A percentile compares a stretch with the other conserved stretches of the same genome.
Evolutionary conservation across 2,113 vertebrate genomes (phyloP).

Genomic region (Meleagris gallopavo): DNA sequence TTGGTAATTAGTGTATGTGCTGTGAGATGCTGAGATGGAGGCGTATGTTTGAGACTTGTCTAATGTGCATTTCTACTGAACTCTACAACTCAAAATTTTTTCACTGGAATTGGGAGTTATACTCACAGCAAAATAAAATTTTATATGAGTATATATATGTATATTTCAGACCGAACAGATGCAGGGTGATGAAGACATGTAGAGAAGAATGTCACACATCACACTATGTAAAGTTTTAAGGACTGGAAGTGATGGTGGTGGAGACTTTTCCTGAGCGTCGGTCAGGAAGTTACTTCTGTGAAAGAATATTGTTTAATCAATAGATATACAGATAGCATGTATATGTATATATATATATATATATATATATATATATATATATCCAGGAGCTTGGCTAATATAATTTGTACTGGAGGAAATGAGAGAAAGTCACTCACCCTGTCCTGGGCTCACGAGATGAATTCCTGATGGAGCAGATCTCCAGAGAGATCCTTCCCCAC

Average conservation of each 20-base stretch:
- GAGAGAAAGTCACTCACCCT: too few relatives aligned
- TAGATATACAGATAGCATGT: too few relatives aligned
- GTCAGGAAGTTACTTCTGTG: background rate
- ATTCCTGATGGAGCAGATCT: too few relatives aligned
- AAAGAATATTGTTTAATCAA: too few relatives aligned
- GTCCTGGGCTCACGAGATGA: too few relatives aligned
- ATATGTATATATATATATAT: too few relatives aligned
- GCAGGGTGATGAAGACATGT: background rate
- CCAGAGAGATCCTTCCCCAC: too few relatives aligned
- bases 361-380: too few relatives aligned
- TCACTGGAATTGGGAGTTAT: background rate
- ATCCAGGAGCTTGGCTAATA: too few relatives aligned
- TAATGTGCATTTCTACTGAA: background rate
- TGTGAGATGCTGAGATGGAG: background rate
- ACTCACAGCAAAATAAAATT: background rate
- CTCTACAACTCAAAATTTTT: background rate
- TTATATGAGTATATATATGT: too few relatives aligned
- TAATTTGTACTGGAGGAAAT: too few relatives aligned
- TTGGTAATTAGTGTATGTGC: background rate
- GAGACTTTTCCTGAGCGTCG: background rate
- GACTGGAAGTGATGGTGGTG: background rate
- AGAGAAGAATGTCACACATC: background rate
- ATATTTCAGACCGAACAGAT: background rate
- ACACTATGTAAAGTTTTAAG: background rate
- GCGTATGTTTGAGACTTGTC: background rate